A percentile compares a stretch with the other conserved stretches of the same genome.
These are phyloP conservation scores for Ostrea denselamellosa DNA, from an alignment of 1,140 invertebrate species.

Conservation along the genomic window DNA sequence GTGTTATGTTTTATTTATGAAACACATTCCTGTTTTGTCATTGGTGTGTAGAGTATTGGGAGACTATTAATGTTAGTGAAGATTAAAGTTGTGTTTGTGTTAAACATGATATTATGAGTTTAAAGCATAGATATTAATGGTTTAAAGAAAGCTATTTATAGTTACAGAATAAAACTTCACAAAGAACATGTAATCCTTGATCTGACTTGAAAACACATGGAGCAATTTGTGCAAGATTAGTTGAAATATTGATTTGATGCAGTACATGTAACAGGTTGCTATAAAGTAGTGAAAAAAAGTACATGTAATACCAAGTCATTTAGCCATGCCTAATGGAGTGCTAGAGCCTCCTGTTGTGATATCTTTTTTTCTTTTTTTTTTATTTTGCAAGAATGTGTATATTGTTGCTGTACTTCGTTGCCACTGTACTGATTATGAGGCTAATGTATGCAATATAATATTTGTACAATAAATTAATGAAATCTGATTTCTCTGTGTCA, in stretches of 20 bases:
- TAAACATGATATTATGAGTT: slow-evolving; percentile 7
- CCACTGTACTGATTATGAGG: slow-evolving; percentile 32
- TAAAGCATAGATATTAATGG: not conserved
- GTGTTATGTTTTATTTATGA: slow-evolving; percentile 2
- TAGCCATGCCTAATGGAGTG: slow-evolving; percentile 10
- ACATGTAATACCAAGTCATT: not conserved
- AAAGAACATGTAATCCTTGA: not conserved
- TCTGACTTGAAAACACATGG: not conserved
- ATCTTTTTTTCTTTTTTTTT: slow-evolving; percentile 21
- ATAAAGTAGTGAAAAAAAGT: not conserved
- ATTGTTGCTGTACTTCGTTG: slow-evolving; percentile 34
- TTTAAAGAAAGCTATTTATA: not conserved
- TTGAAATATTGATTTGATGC: not conserved
- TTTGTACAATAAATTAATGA: slow-evolving; percentile 39
- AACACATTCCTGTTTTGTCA: slow-evolving; percentile 15
- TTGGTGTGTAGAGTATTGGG: not conserved
- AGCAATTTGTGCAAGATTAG: not conserved
- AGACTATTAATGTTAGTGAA: not conserved
- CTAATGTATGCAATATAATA: slow-evolving; percentile 40
- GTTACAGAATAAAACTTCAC: not conserved
- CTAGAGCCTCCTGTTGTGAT: slow-evolving; percentile 17
- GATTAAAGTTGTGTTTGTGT: slow-evolving; percentile 9
- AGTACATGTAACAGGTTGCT: not conserved
- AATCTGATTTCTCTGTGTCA: slow-evolving; percentile 25
- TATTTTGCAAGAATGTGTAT: slow-evolving; percentile 23